Conservation (phyloP, 2,113 vertebrate species). For the Podarcis cretensis region DNA sequence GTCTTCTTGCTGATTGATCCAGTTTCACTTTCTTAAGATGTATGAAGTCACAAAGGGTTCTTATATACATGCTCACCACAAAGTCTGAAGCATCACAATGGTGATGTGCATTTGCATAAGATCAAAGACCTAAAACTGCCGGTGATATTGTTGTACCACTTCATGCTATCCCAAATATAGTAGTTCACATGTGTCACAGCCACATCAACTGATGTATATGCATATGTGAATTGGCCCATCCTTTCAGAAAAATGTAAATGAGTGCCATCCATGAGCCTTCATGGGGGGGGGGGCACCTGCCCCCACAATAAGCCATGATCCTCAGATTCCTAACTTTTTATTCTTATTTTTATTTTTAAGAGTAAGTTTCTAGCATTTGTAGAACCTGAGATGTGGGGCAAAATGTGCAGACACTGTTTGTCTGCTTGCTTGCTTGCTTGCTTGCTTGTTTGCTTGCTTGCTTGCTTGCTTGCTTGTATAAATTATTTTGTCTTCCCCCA, state of each 20-base stretch:
- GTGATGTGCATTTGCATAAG: not conserved
- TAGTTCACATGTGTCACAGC: not conserved
- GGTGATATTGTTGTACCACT: not conserved
- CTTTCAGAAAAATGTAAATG: not conserved
- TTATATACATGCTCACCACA: not conserved
- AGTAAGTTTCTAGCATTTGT: too few relatives aligned
- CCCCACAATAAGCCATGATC: too few relatives aligned
- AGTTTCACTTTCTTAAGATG: not conserved
- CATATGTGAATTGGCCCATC: not conserved
- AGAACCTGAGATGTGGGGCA: too few relatives aligned
- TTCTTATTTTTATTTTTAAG: too few relatives aligned
- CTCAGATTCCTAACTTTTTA: too few relatives aligned
- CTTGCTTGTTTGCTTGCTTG: too few relatives aligned
- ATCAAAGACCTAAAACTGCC: not conserved
- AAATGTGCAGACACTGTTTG: too few relatives aligned
- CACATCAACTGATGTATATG: not conserved
- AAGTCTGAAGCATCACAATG: not conserved
- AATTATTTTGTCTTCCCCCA: too few relatives aligned
- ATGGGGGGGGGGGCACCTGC: too few relatives aligned
- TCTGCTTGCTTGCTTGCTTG: too few relatives aligned
- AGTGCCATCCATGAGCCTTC: not conserved
- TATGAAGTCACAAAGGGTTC: too few relatives aligned
- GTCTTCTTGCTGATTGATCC: not conserved
- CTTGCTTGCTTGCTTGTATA: too few relatives aligned
- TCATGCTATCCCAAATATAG: not conserved